Conservation (phyloP, 2,797 vertebrate genomes). For the Cirrhinus mrigala region DNA sequence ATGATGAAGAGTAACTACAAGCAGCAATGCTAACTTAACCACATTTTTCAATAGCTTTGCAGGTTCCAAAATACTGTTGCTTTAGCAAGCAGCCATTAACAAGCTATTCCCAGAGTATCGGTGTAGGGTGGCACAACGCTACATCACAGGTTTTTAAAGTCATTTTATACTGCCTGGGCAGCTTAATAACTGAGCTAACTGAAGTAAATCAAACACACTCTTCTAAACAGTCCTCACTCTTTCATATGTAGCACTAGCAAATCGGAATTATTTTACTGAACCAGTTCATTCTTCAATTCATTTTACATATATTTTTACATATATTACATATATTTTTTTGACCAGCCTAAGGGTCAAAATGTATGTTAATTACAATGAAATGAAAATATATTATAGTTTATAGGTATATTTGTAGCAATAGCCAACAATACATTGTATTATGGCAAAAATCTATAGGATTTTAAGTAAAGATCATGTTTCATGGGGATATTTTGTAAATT, state of each 20-base stretch:
- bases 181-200: slow-evolving; percentile 12
- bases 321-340: too few species aligned
- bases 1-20: slow-evolving; percentile 5
- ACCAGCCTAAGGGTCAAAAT: too few species aligned
- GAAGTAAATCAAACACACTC: slow-evolving; percentile 11
- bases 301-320: too few species aligned
- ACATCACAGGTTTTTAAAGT: slow-evolving; percentile 4
- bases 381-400: background rate
- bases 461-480: too few species aligned
- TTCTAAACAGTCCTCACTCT: background rate
- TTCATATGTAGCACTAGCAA: background rate
- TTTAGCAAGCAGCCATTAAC: slow-evolving; percentile 19
- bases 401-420: too few species aligned
- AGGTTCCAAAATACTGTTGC: background rate
- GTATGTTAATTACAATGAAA: background rate
- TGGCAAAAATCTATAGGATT: too few species aligned
- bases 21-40: background rate
- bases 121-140: background rate
- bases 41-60: background rate
- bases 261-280: too few species aligned
- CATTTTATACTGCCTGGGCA: background rate
- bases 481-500: too few species aligned
- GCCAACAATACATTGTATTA: too few species aligned
- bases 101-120: background rate
- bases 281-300: too few species aligned